phyloP scores from a whole-genome alignment of 1,140 invertebrate genomes.

The Heterodera carotae region DNA sequence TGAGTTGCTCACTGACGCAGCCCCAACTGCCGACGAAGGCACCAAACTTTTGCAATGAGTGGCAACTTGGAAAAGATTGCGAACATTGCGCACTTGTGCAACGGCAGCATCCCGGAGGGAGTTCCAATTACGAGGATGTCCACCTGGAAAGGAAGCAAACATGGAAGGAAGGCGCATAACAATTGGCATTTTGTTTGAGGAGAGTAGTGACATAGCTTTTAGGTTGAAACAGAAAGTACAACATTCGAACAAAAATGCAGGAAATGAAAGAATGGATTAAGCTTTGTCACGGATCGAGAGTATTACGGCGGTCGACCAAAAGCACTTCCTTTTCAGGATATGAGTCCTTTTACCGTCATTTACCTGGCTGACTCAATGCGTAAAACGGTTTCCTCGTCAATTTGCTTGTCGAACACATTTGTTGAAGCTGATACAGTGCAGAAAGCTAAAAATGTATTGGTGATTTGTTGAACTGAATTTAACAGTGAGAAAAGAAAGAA shows the following conservation, averaged over 20 bases:
- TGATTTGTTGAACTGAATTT: background rate
- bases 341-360: too few species aligned
- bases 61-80: conserved; percentile 6
- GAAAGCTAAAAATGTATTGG: conserved; percentile 15
- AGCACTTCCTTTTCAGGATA: too few species aligned
- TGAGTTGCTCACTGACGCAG: background rate
- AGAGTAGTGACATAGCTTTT: too few species aligned
- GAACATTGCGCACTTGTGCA: conserved; percentile 15
- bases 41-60: conserved; percentile 11
- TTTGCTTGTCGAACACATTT: background rate
- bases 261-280: background rate
- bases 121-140: conserved; percentile 28
- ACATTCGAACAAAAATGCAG: background rate
- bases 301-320: too few species aligned
- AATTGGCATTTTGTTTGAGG: too few species aligned
- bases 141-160: background rate
- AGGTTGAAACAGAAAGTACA: too few species aligned
- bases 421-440: conserved; percentile 18
- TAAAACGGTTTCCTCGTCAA: conserved; percentile 18
- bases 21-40: background rate
- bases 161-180: too few species aligned
- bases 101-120: conserved; percentile 18
- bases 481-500: background rate
- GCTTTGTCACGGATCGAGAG: too few species aligned
- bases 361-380: conserved; percentile 23